Percentiles rank a stretch among this genome's conserved stretches.
Evolutionary conservation across 2,113 vertebrate species (phyloP).

Genomic region (Zapus hudsonius): DNA sequence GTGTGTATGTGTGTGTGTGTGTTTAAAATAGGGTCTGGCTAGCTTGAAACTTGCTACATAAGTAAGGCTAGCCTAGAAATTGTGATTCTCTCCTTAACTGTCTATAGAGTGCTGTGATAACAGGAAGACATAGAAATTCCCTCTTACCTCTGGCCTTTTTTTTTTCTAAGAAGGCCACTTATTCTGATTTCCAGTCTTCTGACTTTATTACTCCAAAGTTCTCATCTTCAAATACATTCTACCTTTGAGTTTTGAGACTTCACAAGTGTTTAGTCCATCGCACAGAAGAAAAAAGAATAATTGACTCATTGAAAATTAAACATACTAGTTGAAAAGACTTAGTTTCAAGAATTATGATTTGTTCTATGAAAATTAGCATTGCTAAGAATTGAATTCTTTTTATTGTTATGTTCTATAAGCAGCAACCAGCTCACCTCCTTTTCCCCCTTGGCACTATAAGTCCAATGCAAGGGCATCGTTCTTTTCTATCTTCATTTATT

Average conservation of each 20-base stretch:
- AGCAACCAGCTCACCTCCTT: not conserved
- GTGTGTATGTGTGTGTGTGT: too few species aligned
- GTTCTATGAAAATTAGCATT: not conserved
- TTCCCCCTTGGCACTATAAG: not conserved
- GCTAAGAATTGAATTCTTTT: not conserved
- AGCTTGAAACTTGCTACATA: not conserved
- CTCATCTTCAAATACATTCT: not conserved
- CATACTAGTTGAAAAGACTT: not conserved
- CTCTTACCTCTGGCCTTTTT: not conserved
- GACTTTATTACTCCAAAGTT: not conserved
- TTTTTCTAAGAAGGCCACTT: not conserved
- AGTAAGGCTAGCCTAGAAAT: not conserved
- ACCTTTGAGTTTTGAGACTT: not conserved
- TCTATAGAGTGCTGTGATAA: not conserved
- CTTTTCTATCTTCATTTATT: not conserved
- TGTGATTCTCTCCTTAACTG: not conserved
- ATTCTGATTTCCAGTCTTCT: not conserved
- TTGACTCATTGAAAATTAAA: not conserved
- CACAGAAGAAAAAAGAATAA: not conserved
- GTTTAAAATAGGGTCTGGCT: too few species aligned
- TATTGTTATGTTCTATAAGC: not conserved
- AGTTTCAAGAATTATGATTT: not conserved
- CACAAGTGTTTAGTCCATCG: not conserved
- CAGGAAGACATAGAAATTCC: not conserved
- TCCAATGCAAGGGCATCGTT: not conserved